Base-by-base conservation (phyloP, 2,113 vertebrate genomes). In the Copsychus sechellarum region DNA sequence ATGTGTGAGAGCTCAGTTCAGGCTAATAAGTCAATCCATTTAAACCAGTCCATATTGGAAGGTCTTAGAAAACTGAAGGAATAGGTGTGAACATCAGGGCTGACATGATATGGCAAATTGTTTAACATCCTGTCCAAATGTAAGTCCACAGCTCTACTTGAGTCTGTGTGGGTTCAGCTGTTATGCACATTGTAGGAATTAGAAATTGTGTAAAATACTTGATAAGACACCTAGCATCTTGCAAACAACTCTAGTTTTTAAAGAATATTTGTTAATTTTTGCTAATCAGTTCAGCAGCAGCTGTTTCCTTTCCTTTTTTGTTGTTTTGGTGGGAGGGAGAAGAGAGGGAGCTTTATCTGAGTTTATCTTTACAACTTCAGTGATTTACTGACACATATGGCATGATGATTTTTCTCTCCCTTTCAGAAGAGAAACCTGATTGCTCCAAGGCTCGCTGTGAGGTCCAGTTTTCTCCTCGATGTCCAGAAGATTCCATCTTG, bases 401-500 rank as follows among this genome's bases (percentile, higher is more conserved):
- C 62, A 83, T 93, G 76, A 95, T 97, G 92, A 96, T 96, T 96
- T 97, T 64, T 96, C 56, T 98, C 77, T 96, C 95, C 76, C 90
- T 93, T 98, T 89, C 97, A 99, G 99, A 99, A 96, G 98, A 99
- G 97, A 98, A 98, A 94, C 99, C 98, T 2, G 99, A 99, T 96
- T 99, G 99, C 94, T 98, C 98, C 89, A 98, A 98, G 96, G 98
- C 98, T 65, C 98, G 98, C 90, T 99, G 99, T 93, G 98, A 99
- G 97, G 98, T 99, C 51, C 98, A 99, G 98, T 99, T 99, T 97
- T 99, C 98, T 81, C 99, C 99, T 73, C 98, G 98, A 40, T 99
- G 98, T 74, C 98, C 98, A 12, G 98, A 99, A 97, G 99, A 99
- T 96, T 99, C 98, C 22, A 96, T 99, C 97, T 96, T 99, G 95